Evolutionary conservation across 2,797 vertebrate genomes (phyloP), one percentile per base, ranked within the genome.

Genomic region (Oreortyx pictus): DNA sequence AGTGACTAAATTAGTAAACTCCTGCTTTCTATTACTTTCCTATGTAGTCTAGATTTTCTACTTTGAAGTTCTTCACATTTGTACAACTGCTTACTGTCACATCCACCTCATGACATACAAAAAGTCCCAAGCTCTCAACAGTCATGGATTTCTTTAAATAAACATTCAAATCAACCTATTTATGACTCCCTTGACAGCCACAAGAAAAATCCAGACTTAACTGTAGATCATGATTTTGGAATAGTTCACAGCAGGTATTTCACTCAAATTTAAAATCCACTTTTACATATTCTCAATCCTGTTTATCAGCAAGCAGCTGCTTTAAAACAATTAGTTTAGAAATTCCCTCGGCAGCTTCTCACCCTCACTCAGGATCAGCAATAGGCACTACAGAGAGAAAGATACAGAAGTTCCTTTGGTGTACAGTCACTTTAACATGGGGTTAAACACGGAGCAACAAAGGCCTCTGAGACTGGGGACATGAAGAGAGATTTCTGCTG

Each of bases 111-210:
- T 56, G 35, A 65, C 44, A 93, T 2, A 13, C 22, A 89, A 91
- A 88, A 46, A 79, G 62, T 54, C 37, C 41, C 24, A 83, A 73
- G 68, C 23, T 80, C 87, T 91, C 74, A 71, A 13, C 79, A 84
- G 49, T 56, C 15, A 67, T 9, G 19, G 24, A 79, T 75, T 47
- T 56, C 31, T 33, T 62, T 52, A 23, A 72, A 72, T 44, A 82
- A 86, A 75, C 27, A 92, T 86, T 60, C 41, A 84, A 89, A 91
- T 67, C n/a, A 74, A 91, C 57, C 24, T 78, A 83, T 93, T 91
- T 64, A 66, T 64, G 39, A 43, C 27, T 88, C 74, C 56, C 56
- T 44, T 22, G 60, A 82, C n/a, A 89, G 52, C 24, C 41, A 79
- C 25, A 56, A 91, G n/a, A 85, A 88, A 86, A 93, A 61, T 29